A percentile compares a stretch with the other conserved stretches of the same genome.
These are phyloP conservation scores for Nicator chloris DNA, from an alignment of 2,113 vertebrate species.

Conservation along the genomic window DNA sequence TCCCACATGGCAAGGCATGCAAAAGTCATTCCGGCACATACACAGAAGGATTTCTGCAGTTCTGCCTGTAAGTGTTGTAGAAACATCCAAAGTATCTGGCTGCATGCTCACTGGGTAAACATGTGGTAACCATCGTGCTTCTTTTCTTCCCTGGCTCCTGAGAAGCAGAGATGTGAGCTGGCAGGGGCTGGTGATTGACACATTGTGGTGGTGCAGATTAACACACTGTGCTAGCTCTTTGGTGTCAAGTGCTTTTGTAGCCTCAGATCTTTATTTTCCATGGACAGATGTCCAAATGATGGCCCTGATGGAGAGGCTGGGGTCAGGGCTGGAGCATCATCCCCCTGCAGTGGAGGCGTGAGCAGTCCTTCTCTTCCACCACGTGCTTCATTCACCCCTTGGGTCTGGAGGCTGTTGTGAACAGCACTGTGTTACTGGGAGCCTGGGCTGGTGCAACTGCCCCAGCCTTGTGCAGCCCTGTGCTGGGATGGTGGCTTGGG, in stretches of 20 bases:
- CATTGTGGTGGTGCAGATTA: neutral
- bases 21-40: neutral
- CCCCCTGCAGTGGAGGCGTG: neutral
- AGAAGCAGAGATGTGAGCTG: neutral
- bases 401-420: neutral
- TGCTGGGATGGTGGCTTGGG: rapidly evolving
- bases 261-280: neutral
- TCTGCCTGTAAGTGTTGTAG: neutral
- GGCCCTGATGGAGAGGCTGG: neutral
- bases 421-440: neutral
- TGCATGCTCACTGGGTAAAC: rapidly evolving
- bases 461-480: neutral
- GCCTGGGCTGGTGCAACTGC: rapidly evolving
- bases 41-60: neutral
- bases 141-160: neutral
- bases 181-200: neutral
- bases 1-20: neutral
- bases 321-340: neutral
- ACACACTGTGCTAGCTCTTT: neutral
- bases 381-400: rapidly evolving
- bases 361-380: neutral
- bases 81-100: neutral
- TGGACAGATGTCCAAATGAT: neutral
- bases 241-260: neutral
- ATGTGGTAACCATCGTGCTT: rapidly evolving